Evolutionary conservation across 2,888 invertebrate genomes (phyloP), one percentile per base, ranked within the genome.

Genomic region (Parnassius smintheus): DNA sequence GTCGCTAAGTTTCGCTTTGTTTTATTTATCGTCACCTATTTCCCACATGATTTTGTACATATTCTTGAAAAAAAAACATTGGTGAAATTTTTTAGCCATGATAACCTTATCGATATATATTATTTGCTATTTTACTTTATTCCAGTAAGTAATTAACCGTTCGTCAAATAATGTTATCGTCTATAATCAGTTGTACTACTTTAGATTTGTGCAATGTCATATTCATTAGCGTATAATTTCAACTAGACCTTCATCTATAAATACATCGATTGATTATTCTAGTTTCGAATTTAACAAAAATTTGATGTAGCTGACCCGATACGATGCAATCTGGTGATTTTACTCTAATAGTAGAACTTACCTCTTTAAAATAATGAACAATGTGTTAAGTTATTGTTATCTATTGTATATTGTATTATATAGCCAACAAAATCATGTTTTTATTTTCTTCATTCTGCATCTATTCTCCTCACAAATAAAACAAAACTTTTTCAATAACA

Each of bases 191-290:
- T 48, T 48, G n/a, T 12, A 48, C n/a, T 48, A n/a, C 12, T 7
- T 48, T 13, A 44, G 11, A 68, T 49, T n/a, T 8, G 13, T 35
- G 45, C 80, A 85, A 82, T 84, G 83, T 82, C 83, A 76, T 72
- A 72, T 78, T 77, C 72, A 81, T 82, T 80, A 78, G 67, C 72
- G 69, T 18, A 45, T 70, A 70, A 72, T 76, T 73, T 80, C 80
- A 78, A 81, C 78, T 74, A 88, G 86, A 90, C 90, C 90, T 91
- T 89, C 88, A 70, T 78, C 89, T 90, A 90, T 75, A 85, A 89
- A 89, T 90, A 89, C 72, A 70, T 49, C n/a, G 49, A 49, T 49
- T 49, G 13, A 13, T 13, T 13, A 50, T 50, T 11, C 18, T 51
- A 74, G 70, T 76, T 61, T 35, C 18, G 11, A 12, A 35, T 52